Evolutionary conservation across 30 jellyfish, hydroid and myxozoan genomes (phyloP).

Genomic region (Clytia hemisphaerica): DNA sequence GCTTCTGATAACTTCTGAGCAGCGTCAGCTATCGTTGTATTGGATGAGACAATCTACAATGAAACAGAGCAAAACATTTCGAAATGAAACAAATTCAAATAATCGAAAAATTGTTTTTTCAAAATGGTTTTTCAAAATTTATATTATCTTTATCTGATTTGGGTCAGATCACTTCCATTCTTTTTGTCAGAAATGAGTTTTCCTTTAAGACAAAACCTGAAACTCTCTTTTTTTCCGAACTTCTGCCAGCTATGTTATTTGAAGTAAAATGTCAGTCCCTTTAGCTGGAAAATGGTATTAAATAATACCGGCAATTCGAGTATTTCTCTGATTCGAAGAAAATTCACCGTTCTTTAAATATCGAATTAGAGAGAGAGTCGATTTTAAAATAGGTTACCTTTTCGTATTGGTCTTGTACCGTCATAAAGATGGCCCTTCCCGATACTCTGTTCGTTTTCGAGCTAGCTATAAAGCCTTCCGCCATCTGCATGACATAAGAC

Average conservation of each 20-base stretch:
- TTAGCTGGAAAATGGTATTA: no score
- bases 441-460: conserved; percentile 56
- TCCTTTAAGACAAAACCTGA: no score
- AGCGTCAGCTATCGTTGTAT: conserved; percentile 66
- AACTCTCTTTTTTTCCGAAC: no score
- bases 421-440: conserved; percentile 47
- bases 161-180: no score
- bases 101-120: no score
- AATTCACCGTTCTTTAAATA: no score
- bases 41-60: conserved; percentile 60
- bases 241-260: no score
- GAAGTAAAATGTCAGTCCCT: no score
- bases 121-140: no score
- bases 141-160: no score
- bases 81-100: background rate
- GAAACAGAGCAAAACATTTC: background rate
- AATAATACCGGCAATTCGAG: background rate
- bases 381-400: conserved; percentile 30
- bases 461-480: conserved; percentile 56
- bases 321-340: background rate
- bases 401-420: conserved; percentile 45
- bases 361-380: background rate
- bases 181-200: no score
- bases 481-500: conserved; percentile 64
- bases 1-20: conserved; percentile 64